Evolutionary conservation across 2,888 invertebrate genomes (phyloP).

Genomic region (Pandemis cinnamomeana): DNA sequence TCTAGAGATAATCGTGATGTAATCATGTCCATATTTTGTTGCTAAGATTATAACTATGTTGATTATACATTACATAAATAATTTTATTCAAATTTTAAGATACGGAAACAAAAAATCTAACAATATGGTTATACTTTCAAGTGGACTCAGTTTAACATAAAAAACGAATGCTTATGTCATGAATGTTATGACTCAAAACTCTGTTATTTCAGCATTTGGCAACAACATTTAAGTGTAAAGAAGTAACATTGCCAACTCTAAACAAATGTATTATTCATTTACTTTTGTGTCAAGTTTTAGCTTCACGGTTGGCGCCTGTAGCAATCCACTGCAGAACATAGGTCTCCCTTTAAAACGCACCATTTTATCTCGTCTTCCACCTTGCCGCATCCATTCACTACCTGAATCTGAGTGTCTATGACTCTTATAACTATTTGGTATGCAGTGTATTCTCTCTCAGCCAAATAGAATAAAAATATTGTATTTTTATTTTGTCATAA

Average conservation of each 20-base stretch:
- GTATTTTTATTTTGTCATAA: too few relatives aligned
- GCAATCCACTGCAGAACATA: too few relatives aligned
- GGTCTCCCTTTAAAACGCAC: too few relatives aligned
- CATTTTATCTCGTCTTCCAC: too few relatives aligned
- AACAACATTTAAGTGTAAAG: not conserved
- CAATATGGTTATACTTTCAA: not conserved
- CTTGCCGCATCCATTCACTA: too few relatives aligned
- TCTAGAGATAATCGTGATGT: not conserved
- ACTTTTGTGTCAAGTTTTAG: too few relatives aligned
- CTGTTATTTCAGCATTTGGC: conserved; percentile 2
- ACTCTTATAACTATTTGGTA: too few relatives aligned
- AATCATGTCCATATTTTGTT: conserved; percentile 3
- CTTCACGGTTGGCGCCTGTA: too few relatives aligned
- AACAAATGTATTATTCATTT: not conserved
- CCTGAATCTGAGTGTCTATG: too few relatives aligned
- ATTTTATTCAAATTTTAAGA: not conserved
- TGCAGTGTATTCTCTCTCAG: too few relatives aligned
- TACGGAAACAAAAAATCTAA: not conserved
- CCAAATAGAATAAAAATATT: too few relatives aligned
- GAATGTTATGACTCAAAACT: not conserved
- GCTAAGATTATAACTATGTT: not conserved
- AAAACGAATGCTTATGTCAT: conserved; percentile 19
- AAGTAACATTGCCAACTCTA: not conserved
- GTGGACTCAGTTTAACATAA: not conserved
- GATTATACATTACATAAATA: not conserved